These are phyloP conservation scores for Leptinotarsa haldemani DNA, from an alignment of 2,888 invertebrate species.

Conservation along the genomic window DNA sequence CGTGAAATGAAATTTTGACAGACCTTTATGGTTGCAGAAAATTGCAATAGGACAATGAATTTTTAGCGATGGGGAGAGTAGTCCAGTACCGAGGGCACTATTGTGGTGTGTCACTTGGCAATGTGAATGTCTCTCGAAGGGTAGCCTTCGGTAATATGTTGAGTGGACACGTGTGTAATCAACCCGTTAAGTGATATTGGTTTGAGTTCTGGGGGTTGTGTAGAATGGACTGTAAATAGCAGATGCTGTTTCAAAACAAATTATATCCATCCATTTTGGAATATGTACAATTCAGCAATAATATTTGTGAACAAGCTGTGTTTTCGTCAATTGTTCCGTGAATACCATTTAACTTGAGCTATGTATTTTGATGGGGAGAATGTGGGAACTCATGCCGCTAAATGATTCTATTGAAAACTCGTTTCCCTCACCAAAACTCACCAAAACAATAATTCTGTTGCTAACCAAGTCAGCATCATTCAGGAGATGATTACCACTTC, in stretches of 20 bases:
- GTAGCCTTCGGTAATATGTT: conserved; percentile 36
- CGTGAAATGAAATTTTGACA: conserved; percentile 45
- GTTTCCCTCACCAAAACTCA: too few species aligned
- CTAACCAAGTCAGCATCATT: too few species aligned
- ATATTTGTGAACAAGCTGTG: not conserved
- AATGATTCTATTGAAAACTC: too few species aligned
- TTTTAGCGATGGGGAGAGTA: conserved; percentile 30
- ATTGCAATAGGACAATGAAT: conserved; percentile 41
- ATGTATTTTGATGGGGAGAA: too few species aligned
- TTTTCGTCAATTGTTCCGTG: not conserved
- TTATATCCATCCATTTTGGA: conserved; percentile 1
- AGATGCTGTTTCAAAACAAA: conserved; percentile 15
- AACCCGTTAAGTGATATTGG: conserved; percentile 55
- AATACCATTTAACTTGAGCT: not conserved
- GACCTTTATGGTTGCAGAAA: conserved; percentile 41
- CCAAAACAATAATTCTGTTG: too few species aligned
- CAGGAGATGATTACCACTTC: too few species aligned
- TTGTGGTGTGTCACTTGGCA: conserved; percentile 46
- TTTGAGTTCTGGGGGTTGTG: conserved; percentile 24
- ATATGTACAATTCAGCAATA: not conserved
- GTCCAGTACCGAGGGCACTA: conserved; percentile 33
- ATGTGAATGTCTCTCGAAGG: conserved; percentile 38
- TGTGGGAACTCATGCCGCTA: too few species aligned
- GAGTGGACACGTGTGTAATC: conserved; percentile 55
- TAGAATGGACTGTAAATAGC: not conserved